A percentile compares a stretch with the other conserved stretches of the same genome.
Evolutionary conservation across 2,888 invertebrate genomes (phyloP).

Genomic region (Rhabditoides inermis): DNA sequence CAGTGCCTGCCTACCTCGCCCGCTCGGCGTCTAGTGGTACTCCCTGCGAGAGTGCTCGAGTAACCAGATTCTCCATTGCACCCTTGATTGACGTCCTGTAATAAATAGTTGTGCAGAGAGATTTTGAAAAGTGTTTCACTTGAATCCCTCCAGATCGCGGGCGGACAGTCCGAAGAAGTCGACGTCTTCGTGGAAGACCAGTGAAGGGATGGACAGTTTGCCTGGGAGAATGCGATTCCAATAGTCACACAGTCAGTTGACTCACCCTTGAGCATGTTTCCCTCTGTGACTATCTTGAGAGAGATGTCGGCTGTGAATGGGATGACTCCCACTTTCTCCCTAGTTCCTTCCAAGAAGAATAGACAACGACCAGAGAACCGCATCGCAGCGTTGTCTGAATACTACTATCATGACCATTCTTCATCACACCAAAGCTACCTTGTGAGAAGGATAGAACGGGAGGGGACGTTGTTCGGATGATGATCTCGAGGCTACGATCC

Average conservation of each 20-base stretch:
- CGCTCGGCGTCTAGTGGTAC: slow-evolving; percentile 22
- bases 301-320: slow-evolving; percentile 21
- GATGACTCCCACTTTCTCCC: slow-evolving; percentile 30
- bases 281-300: slow-evolving; percentile 15
- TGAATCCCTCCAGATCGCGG: slow-evolving; percentile 28
- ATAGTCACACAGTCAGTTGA: not conserved
- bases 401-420: not conserved
- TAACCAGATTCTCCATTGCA: slow-evolving; percentile 27
- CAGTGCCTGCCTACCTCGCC: slow-evolving; percentile 13
- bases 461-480: slow-evolving; percentile 24
- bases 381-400: slow-evolving; percentile 16
- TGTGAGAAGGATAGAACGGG: slow-evolving; percentile 17
- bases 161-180: slow-evolving; percentile 27
- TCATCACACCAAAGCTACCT: slow-evolving; percentile 7
- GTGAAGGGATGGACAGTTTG: slow-evolving; percentile 14
- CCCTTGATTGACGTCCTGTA: slow-evolving; percentile 11
- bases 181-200: slow-evolving; percentile 22
- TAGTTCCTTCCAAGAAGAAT: slow-evolving; percentile 30
- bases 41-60: slow-evolving; percentile 21
- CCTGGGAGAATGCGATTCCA: slow-evolving; percentile 11
- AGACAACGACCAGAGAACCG: slow-evolving; percentile 21
- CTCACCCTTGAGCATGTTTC: slow-evolving; percentile 16
- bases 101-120: not conserved
- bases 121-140: not conserved
- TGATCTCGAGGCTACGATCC: slow-evolving; percentile 25